A percentile compares a stretch with the other conserved stretches of the same genome.
phyloP scores from a whole-genome alignment of 2,113 vertebrate genomes.

The Dipodomys spectabilis region DNA sequence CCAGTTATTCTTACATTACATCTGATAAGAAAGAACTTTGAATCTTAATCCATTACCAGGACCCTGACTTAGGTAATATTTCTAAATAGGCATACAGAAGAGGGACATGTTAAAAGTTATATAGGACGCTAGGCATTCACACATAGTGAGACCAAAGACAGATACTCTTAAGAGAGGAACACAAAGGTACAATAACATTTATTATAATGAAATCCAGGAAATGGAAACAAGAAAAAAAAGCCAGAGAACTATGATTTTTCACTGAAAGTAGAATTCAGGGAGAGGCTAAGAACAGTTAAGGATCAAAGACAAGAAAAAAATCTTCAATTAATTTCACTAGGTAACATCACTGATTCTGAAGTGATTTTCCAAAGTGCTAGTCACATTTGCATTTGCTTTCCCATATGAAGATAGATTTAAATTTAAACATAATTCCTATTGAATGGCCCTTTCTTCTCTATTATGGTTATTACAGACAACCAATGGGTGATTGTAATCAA shows the following conservation, averaged over 20 bases:
- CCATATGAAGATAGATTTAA: background rate
- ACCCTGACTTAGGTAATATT: background rate
- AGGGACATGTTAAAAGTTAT: no score
- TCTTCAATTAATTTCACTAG: background rate
- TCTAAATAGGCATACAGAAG: background rate
- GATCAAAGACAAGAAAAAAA: background rate
- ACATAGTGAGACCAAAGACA: no score
- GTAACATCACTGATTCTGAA: constrained; percentile 27
- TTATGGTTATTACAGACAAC: background rate
- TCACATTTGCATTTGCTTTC: background rate
- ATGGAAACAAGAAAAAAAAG: no score
- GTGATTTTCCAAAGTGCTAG: background rate
- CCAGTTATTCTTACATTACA: background rate
- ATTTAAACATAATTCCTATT: background rate
- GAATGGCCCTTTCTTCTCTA: background rate
- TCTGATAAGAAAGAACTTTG: background rate
- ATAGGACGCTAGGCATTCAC: no score
- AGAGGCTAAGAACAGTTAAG: background rate
- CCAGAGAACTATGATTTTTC: background rate
- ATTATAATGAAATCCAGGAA: no score
- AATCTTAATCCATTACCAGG: background rate
- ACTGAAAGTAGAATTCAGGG: background rate
- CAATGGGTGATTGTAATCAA: background rate
- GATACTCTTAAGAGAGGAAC: no score
- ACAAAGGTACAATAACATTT: no score